phyloP scores from a whole-genome alignment of 2,888 invertebrate genomes.

The Temnothorax unifasciatus region DNA sequence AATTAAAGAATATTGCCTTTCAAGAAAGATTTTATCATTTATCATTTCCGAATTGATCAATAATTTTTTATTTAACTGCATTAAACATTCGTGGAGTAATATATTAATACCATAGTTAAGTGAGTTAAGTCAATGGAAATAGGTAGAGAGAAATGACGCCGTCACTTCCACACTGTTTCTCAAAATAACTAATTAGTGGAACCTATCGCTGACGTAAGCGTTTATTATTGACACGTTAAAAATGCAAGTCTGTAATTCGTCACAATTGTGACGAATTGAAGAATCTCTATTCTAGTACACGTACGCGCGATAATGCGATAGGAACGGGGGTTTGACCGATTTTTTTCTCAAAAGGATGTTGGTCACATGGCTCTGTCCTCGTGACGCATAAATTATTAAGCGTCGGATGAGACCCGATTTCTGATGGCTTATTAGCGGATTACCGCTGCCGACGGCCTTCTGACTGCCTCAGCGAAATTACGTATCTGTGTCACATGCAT shows the following conservation, averaged over 20 bases:
- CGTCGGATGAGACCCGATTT: conserved; percentile 7
- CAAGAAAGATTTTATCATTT: background rate
- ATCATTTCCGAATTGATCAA: background rate
- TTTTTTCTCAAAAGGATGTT: background rate
- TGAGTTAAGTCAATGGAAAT: background rate
- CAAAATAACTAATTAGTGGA: background rate
- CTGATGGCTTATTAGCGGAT: conserved; percentile 42
- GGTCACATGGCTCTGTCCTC: background rate
- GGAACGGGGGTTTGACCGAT: background rate
- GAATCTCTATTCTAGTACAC: background rate
- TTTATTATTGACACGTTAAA: conserved; percentile 12
- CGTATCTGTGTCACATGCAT: conserved; percentile 40
- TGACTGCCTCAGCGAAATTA: conserved; percentile 24
- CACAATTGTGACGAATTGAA: background rate
- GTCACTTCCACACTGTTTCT: background rate
- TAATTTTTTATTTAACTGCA: background rate
- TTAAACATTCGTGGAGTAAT: conserved; percentile 28
- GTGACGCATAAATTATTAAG: conserved; percentile 10
- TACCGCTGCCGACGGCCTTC: conserved; percentile 39
- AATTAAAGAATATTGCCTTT: background rate
- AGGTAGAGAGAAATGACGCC: background rate
- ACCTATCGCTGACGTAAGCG: background rate
- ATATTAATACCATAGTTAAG: background rate
- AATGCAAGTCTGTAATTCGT: background rate
- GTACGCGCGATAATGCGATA: too few species aligned